Base-by-base conservation (phyloP, 2,888 invertebrate species). In the Ommatoiulus sabulosus region DNA sequence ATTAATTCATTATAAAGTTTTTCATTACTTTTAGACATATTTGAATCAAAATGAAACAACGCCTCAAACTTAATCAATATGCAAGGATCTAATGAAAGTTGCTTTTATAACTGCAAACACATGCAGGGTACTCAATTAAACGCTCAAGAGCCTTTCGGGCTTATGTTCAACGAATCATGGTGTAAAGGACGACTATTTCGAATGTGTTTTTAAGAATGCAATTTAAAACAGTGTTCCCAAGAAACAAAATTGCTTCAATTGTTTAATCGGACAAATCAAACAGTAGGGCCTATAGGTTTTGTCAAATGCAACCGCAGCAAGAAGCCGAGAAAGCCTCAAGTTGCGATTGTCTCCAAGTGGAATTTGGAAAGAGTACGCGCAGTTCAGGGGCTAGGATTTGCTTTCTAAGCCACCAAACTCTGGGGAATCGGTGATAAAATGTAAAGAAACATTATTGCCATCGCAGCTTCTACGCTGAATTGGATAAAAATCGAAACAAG, bases 361-460 rank as follows among this genome's bases (percentile, higher is more conserved):
- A 80, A 80, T 80, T 80, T 80, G 35, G 0, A 35, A 80, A 24
- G 20, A 72, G 48, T 48, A 52, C 3, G 24, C 35, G 2, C 80
- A 35, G 2, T 80, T 35, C 0, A 35, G 10, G 35, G 35, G 35
- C 80, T 24, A 35, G 80, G 80, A 80, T 80, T 80, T 80, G 80
- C 12, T 80, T 35, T 80, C 35, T 35, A 35, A 35, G 80, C 80
- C 80, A 80, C 24, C 72, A 80, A 80, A 80, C 80, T 80, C 80
- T 35, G 15, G 80, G 80, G 72, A 24, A 72, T 72, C 24, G 6
- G 8, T 7, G 72, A 80, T 72, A n/a, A 72, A 72, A 72, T 72
- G 72, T 24, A 24, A 24, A 72, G 20, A 3, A 80, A 80, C 80
- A 35, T 35, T 35, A 35, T 35, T 35, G 12, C 35, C 15, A 12